These are phyloP conservation scores for Holotrichia oblita DNA, from an alignment of 1,140 invertebrate genomes.

Conservation along the genomic window DNA sequence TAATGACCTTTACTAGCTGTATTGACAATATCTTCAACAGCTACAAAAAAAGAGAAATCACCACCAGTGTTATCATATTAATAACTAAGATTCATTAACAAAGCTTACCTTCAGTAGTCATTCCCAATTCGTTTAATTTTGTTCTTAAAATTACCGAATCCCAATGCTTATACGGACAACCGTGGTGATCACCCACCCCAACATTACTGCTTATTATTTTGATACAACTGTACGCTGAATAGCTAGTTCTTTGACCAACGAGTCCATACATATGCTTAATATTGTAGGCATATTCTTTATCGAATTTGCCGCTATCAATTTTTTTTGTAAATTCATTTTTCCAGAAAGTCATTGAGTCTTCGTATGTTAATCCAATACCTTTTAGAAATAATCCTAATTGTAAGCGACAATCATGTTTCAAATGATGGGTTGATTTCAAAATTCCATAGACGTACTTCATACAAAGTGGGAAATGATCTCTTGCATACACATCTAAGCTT, in stretches of 20 bases:
- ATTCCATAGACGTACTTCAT: constrained; percentile 71
- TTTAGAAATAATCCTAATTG: constrained; percentile 97
- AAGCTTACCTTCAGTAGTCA: constrained; percentile 67
- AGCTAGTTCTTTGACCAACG: constrained; percentile 91
- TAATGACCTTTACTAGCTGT: constrained; percentile 75
- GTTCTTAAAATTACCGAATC: constrained; percentile 78
- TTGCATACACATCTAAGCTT: constrained; percentile 76
- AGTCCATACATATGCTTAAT: constrained; percentile 96
- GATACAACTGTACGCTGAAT: constrained; percentile 90
- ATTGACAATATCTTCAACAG: constrained; percentile 64
- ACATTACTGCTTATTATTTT: constrained; percentile 87
- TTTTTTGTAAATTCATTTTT: constrained; percentile 89
- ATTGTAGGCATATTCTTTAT: constrained; percentile 91
- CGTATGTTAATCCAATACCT: constrained; percentile 65
- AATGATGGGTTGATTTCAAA: constrained; percentile 82
- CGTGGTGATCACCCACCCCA: constrained; percentile 86
- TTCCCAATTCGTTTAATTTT: constrained; percentile 73
- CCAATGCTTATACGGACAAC: constrained; percentile 91
- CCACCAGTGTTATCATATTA: not conserved
- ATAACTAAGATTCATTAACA: not conserved
- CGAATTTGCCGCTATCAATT: constrained; percentile 92
- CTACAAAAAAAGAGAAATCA: constrained; percentile 22
- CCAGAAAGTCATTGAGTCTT: constrained; percentile 76
- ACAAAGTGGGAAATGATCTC: constrained; percentile 88
- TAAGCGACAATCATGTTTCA: constrained; percentile 87